phyloP scores from a whole-genome alignment of 2,888 invertebrate species.

The Diogma glabrata region DNA sequence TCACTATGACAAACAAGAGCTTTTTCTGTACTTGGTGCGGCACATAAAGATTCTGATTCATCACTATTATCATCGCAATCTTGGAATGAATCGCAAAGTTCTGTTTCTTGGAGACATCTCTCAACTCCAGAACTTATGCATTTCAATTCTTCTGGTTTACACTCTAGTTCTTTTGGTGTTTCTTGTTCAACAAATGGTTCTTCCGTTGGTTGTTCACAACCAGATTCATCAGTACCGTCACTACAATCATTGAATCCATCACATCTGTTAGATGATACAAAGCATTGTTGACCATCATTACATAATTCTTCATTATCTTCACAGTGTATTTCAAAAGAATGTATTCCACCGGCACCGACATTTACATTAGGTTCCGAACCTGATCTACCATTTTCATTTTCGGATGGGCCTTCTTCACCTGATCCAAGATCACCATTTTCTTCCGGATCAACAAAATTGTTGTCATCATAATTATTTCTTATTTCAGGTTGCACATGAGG shows the following conservation, averaged over 20 bases:
- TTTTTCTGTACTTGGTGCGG: too few relatives aligned
- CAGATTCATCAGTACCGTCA: not conserved
- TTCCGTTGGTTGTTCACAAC: not conserved
- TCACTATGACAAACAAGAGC: not conserved
- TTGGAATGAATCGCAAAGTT: too few relatives aligned
- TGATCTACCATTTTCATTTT: too few relatives aligned
- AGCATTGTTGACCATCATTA: not conserved
- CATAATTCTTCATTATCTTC: not conserved
- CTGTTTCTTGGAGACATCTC: too few relatives aligned
- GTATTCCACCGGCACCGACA: too few relatives aligned
- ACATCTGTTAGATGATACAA: not conserved
- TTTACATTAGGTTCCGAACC: too few relatives aligned
- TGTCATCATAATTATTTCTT: not conserved
- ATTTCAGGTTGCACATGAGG: not conserved
- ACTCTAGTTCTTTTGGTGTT: too few relatives aligned
- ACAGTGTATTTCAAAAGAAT: too few relatives aligned
- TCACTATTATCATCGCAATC: not conserved
- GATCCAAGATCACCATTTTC: not conserved
- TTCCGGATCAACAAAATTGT: not conserved
- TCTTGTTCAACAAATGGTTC: not conserved
- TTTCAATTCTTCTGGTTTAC: too few relatives aligned
- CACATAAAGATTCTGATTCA: slow-evolving; percentile 4
- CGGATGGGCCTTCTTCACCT: too few relatives aligned
- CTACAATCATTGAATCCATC: not conserved
- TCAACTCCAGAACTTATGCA: too few relatives aligned